Evolutionary conservation across 2,797 vertebrate genomes (phyloP), one percentile per base, ranked within the genome.

Genomic region (Hemitrygon akajei): DNA sequence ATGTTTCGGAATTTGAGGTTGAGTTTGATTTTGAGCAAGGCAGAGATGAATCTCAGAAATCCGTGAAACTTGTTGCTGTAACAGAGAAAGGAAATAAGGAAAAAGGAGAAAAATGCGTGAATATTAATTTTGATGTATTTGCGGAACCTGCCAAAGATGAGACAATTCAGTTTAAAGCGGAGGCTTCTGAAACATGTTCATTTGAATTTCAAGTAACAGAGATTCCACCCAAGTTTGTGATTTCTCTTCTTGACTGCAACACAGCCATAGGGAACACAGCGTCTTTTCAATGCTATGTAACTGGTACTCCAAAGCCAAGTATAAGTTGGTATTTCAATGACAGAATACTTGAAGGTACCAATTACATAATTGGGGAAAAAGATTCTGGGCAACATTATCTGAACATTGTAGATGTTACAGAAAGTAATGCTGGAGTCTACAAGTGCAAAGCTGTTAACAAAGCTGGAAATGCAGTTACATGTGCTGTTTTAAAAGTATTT

Each of bases 181-280:
- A 98, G 95, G 97, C 97, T 1, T 96, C 97, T 0, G 98, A 97
- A 27, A 97, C 96, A 93, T 99, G 98, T 94, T 97, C 97, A 95
- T 99, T 99, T 96, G 98, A 99, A 94, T 99, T 99, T 94, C 97
- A 98, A 94, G 96, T 99, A 73, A 98, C 97, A 1, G 98, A 99
- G 95, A 96, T 96, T 0, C 95, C 98, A 56, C 98, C 98, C 0
- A 98, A 96, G 95, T 99, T 98, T 95, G 95, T 98, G 93, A 97
- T 97, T 95, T 97, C 97, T 0, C 94, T 99, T 95, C 97, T 97
- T 93, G 97, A 98, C 91, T 96, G 98, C 40, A 98, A 96, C 0
- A 97, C 98, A 7, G 98, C 96, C 0, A 71, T 97, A 82, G 98
- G 98, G 84, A 97, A 97, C 0, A 97, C 98, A 0, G 98, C 96